phyloP scores from a whole-genome alignment of 2,113 vertebrate species.

The Leucopternis melanops region DNA sequence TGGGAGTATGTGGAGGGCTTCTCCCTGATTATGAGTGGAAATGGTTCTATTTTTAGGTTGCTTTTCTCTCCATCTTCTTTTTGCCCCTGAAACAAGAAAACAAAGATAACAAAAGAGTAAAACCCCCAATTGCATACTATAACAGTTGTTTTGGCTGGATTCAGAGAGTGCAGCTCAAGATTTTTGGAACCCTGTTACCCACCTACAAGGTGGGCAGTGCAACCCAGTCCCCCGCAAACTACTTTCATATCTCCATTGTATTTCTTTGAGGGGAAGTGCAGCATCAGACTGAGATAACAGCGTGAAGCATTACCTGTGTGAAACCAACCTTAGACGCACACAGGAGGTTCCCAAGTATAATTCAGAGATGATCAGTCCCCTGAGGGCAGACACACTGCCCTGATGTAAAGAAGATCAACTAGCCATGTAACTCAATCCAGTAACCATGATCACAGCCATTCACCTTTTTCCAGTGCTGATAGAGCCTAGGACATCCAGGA shows the following conservation, averaged over 20 bases:
- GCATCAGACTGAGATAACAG: neutral
- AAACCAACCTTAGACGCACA: neutral
- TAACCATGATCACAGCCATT: neutral
- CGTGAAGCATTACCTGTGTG: neutral
- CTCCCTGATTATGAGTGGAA: neutral
- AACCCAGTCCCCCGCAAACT: neutral
- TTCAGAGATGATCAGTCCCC: neutral
- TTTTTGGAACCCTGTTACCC: neutral
- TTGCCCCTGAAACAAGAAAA: neutral
- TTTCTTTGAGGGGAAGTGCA: neutral
- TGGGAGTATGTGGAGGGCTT: neutral
- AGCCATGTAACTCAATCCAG: neutral
- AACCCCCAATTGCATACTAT: accelerated
- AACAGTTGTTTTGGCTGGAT: neutral
- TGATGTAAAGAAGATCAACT: neutral
- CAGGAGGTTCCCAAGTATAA: neutral
- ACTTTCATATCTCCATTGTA: neutral
- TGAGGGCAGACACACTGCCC: neutral
- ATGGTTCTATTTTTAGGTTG: neutral
- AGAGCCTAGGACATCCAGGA: neutral
- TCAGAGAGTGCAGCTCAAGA: neutral
- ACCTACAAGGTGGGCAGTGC: neutral
- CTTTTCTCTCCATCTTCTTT: neutral
- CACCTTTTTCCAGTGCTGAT: neutral
- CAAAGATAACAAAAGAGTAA: neutral